Percentiles rank a stretch among this genome's conserved stretches.
Conservation (phyloP, 2,888 invertebrate species). For the Hyalella azteca region DNA sequence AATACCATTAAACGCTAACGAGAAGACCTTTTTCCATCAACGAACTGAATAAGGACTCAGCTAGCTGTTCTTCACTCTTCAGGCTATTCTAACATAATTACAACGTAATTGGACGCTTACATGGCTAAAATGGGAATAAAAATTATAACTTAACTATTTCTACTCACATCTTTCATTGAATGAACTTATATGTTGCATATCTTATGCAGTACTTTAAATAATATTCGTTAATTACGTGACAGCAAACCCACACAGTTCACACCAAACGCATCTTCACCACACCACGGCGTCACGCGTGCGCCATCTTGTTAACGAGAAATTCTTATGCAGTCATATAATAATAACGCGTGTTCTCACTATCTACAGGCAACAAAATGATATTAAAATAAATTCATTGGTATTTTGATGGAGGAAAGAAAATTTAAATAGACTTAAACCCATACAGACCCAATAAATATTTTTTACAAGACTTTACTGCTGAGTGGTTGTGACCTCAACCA, state of each 20-base stretch:
- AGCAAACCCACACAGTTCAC: neutral
- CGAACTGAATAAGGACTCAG: too few relatives aligned
- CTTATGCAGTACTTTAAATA: neutral
- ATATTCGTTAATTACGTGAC: neutral
- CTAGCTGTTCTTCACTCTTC: too few relatives aligned
- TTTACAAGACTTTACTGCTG: too few relatives aligned
- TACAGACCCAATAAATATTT: neutral
- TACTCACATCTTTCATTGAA: neutral
- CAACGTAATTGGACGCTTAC: too few relatives aligned
- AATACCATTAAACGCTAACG: too few relatives aligned
- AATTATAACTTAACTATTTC: too few relatives aligned
- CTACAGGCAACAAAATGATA: neutral
- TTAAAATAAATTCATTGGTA: neutral
- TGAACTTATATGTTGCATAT: neutral
- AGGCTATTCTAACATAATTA: too few relatives aligned
- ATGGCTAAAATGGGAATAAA: too few relatives aligned
- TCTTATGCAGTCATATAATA: neutral
- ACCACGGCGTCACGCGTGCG: neutral
- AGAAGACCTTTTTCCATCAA: too few relatives aligned
- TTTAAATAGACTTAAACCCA: neutral
- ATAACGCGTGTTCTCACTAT: neutral
- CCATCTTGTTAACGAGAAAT: neutral
- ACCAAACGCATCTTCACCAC: neutral
- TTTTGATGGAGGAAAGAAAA: neutral
- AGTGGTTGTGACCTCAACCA: too few relatives aligned